phyloP scores from a whole-genome alignment of 2,797 vertebrate genomes.

The Mormyrus proboscirostris region DNA sequence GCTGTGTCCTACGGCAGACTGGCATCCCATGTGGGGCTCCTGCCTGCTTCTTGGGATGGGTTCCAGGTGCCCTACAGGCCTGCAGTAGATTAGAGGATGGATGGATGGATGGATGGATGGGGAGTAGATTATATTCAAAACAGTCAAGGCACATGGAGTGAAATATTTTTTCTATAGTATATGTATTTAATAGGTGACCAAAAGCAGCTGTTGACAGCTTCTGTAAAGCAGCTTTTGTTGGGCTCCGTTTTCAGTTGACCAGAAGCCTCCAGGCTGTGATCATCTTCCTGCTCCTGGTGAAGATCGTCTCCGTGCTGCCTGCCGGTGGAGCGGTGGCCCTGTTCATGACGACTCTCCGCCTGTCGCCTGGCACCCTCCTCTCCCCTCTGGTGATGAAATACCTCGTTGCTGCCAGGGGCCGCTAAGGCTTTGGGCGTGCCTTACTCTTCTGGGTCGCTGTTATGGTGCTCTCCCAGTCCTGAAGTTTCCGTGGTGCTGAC shows the following conservation, averaged over 20 bases:
- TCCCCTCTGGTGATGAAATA: conserved; percentile 53
- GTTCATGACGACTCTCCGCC: conserved; percentile 28
- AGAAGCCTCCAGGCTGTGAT: conserved; percentile 52
- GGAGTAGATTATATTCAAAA: neutral
- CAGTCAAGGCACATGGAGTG: neutral
- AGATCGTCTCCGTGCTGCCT: conserved; percentile 45
- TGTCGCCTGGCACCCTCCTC: conserved; percentile 38
- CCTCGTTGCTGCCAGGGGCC: neutral
- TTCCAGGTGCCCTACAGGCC: neutral
- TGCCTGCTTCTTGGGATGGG: neutral
- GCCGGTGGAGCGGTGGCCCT: conserved; percentile 31
- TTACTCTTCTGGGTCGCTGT: neutral
- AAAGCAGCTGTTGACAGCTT: neutral
- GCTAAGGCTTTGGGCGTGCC: neutral
- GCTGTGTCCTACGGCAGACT: neutral
- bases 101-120: neutral
- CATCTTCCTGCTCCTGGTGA: conserved; percentile 59
- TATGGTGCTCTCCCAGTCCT: neutral
- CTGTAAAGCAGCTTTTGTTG: too few relatives aligned
- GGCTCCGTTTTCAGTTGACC: conserved; percentile 46
- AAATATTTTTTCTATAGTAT: neutral
- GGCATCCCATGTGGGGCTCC: neutral
- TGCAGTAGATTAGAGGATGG: neutral
- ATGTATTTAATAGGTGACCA: neutral
- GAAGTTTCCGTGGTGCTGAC: neutral